Evolutionary conservation across 2,888 invertebrate genomes (phyloP).

Genomic region (Entomobrya multifasciata): DNA sequence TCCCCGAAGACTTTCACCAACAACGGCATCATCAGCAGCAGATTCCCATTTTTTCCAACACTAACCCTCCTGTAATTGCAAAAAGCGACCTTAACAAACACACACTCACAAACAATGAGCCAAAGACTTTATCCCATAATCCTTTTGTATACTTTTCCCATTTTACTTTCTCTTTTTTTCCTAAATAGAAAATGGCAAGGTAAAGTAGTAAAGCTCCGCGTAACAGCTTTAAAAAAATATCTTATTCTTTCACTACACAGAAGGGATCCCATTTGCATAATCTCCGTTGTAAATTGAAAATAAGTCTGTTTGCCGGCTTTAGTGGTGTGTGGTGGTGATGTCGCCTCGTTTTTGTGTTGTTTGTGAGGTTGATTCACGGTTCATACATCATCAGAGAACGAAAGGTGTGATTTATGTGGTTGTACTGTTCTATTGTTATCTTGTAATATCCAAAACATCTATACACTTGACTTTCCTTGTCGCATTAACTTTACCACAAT

Average conservation of each 20-base stretch:
- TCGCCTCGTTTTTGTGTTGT: too few species aligned
- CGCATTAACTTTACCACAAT: neutral
- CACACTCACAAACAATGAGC: conserved; percentile 21
- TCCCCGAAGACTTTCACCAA: conserved; percentile 53
- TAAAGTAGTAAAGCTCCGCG: neutral
- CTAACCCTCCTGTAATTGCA: conserved; percentile 65
- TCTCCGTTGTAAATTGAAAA: conserved; percentile 56
- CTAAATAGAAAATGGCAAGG: conserved; percentile 23
- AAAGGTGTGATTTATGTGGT: neutral
- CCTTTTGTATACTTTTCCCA: conserved; percentile 52
- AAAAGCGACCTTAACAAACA: conserved; percentile 37
- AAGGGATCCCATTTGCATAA: conserved; percentile 43
- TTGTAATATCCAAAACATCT: neutral
- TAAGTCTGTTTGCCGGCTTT: neutral
- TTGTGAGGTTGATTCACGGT: too few species aligned
- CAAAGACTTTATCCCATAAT: conserved; percentile 60
- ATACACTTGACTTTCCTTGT: conserved; percentile 2
- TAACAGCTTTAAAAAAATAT: too few species aligned
- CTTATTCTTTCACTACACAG: neutral
- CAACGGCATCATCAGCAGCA: neutral
- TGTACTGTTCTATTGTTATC: neutral
- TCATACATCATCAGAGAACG: neutral
- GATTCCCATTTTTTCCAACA: conserved; percentile 11
- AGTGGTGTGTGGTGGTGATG: neutral
- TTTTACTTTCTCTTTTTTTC: conserved; percentile 29